These are phyloP conservation scores for Palloptera scutellata DNA, from an alignment of 2,888 invertebrate genomes.

Conservation along the genomic window DNA sequence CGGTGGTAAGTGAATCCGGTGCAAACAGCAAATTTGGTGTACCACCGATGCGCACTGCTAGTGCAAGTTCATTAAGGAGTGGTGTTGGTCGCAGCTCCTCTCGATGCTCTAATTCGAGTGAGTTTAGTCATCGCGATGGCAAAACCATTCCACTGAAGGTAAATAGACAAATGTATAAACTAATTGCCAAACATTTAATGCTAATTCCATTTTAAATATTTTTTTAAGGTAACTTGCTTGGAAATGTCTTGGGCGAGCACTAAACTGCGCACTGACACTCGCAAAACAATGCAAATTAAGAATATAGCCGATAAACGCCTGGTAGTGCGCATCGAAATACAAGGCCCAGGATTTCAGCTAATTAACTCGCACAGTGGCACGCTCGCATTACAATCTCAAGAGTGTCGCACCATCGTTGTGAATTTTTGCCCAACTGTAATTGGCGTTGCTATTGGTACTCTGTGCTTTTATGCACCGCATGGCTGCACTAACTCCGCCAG, in stretches of 20 bases:
- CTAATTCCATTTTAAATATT: neutral
- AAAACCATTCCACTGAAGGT: slow-evolving; percentile 66
- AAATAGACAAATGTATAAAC: slow-evolving; percentile 51
- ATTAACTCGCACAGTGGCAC: slow-evolving; percentile 59
- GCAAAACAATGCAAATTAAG: slow-evolving; percentile 67
- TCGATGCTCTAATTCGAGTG: slow-evolving; percentile 60
- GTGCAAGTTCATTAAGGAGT: slow-evolving; percentile 20
- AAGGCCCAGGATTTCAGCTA: slow-evolving; percentile 65
- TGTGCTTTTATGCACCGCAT: slow-evolving; percentile 66
- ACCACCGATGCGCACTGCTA: slow-evolving; percentile 34
- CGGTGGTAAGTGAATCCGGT: slow-evolving; percentile 48
- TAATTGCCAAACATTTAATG: slow-evolving; percentile 31
- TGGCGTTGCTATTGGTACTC: slow-evolving; percentile 67
- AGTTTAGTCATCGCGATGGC: slow-evolving; percentile 60
- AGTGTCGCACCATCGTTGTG: slow-evolving; percentile 67
- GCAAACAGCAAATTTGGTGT: slow-evolving; percentile 27
- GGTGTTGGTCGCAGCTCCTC: slow-evolving; percentile 51
- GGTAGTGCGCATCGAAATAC: slow-evolving; percentile 66
- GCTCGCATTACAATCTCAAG: slow-evolving; percentile 67
- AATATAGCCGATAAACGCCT: slow-evolving; percentile 69
- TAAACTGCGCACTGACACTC: slow-evolving; percentile 66
- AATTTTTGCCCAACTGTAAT: slow-evolving; percentile 68
- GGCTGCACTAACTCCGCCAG: slow-evolving; percentile 45
- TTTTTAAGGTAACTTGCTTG: slow-evolving; percentile 63
- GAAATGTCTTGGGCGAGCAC: slow-evolving; percentile 71